These are phyloP conservation scores for Prochilodus magdalenae DNA, from an alignment of 2,113 vertebrate genomes.

Conservation along the genomic window DNA sequence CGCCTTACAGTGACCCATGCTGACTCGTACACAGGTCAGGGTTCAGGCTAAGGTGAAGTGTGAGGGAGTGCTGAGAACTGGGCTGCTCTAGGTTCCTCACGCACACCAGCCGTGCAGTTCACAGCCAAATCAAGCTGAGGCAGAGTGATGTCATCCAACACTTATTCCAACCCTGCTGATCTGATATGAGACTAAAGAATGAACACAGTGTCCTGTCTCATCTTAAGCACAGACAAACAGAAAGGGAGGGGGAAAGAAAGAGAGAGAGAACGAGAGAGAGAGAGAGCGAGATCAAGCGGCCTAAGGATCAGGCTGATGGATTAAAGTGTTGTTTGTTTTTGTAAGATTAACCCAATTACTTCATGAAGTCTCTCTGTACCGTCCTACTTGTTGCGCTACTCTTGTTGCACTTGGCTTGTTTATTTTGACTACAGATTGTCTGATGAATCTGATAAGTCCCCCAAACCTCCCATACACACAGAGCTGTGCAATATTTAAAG, in stretches of 20 bases:
- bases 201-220: background rate
- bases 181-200: background rate
- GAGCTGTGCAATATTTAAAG: no score
- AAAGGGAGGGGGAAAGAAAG: background rate
- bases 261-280: background rate
- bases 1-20: background rate
- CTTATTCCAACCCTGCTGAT: background rate
- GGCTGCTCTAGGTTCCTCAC: background rate
- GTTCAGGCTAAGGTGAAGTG: background rate
- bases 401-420: no score
- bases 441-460: no score
- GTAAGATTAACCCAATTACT: constrained; percentile 25
- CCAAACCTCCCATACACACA: no score
- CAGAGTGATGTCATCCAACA: background rate
- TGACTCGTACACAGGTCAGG: background rate
- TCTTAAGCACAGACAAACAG: background rate
- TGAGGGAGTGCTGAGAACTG: background rate
- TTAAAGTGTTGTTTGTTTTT: background rate
- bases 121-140: background rate
- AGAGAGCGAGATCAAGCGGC: background rate
- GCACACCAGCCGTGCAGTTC: background rate
- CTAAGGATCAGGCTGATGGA: background rate
- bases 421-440: background rate
- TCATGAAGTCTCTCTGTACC: no score
- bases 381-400: background rate